Conservation (phyloP, 2,113 vertebrate genomes). For the Aix galericulata region DNA sequence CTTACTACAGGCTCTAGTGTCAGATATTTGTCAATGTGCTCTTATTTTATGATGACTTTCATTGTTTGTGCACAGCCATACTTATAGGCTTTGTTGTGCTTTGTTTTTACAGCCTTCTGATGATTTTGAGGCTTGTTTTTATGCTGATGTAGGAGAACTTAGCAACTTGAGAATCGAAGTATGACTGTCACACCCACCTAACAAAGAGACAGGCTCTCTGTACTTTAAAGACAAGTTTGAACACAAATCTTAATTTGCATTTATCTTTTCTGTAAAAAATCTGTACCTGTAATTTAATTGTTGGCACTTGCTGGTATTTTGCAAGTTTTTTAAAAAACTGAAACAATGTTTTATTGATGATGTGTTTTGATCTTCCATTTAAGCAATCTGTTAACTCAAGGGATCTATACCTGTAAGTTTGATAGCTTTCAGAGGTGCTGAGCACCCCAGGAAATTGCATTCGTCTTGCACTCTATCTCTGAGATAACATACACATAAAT, state of each 20-base stretch:
- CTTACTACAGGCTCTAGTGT: not conserved
- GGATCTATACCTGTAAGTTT: not conserved
- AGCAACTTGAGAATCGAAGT: not conserved
- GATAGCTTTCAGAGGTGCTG: slow-evolving; percentile 1
- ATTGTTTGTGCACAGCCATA: not conserved
- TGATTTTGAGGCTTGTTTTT: slow-evolving; percentile 88
- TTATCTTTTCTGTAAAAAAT: slow-evolving; percentile 8
- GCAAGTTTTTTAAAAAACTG: not conserved
- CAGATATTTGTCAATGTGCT: not conserved
- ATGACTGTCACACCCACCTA: not conserved
- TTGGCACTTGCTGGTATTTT: not conserved
- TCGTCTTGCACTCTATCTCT: not conserved
- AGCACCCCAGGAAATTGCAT: not conserved
- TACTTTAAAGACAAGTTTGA: slow-evolving; percentile 41
- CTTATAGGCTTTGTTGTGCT: not conserved
- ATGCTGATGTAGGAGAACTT: slow-evolving; percentile 67
- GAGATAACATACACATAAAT: not conserved
- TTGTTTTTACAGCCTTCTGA: slow-evolving; percentile 83
- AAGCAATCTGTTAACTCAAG: not conserved
- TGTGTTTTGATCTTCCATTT: not conserved
- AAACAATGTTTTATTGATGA: not conserved
- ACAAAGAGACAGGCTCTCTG: not conserved
- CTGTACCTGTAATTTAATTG: not conserved
- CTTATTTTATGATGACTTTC: not conserved
- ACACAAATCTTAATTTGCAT: not conserved